Conservation (phyloP, 2,888 invertebrate species). For the Smittia aterrima region DNA sequence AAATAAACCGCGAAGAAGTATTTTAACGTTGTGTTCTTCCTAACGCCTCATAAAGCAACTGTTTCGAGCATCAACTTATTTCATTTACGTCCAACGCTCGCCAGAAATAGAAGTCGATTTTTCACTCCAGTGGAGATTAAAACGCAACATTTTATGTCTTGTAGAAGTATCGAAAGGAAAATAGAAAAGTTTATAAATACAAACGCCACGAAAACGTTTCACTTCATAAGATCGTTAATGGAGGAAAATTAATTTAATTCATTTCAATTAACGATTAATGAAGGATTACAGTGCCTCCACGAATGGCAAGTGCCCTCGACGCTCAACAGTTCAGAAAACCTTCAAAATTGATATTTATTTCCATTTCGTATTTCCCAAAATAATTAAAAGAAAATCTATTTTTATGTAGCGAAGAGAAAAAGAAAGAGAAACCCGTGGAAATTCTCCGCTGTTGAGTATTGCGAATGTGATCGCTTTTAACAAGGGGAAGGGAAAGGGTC, state of each 20-base stretch:
- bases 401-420: neutral
- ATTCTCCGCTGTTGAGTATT: neutral
- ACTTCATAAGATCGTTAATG: neutral
- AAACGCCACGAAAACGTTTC: neutral
- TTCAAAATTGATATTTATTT: slow-evolving; percentile 8
- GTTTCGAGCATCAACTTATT: neutral
- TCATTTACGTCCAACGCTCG: slow-evolving; percentile 3
- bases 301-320: neutral
- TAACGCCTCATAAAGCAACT: neutral
- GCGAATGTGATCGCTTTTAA: neutral
- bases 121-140: slow-evolving; percentile 23
- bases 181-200: slow-evolving; percentile 14
- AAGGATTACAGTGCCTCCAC: neutral
- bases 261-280: neutral
- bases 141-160: slow-evolving; percentile 30
- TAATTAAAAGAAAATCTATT: slow-evolving; percentile 40
- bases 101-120: slow-evolving; percentile 26
- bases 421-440: slow-evolving; percentile 6
- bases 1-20: neutral
- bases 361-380: slow-evolving; percentile 35
- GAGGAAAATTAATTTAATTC: neutral
- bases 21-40: neutral
- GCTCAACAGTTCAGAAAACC: neutral
- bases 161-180: slow-evolving; percentile 8
- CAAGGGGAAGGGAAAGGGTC: too few species aligned